Evolutionary conservation across 1,140 invertebrate species (phyloP).

Genomic region (Ooceraea biroi): DNA sequence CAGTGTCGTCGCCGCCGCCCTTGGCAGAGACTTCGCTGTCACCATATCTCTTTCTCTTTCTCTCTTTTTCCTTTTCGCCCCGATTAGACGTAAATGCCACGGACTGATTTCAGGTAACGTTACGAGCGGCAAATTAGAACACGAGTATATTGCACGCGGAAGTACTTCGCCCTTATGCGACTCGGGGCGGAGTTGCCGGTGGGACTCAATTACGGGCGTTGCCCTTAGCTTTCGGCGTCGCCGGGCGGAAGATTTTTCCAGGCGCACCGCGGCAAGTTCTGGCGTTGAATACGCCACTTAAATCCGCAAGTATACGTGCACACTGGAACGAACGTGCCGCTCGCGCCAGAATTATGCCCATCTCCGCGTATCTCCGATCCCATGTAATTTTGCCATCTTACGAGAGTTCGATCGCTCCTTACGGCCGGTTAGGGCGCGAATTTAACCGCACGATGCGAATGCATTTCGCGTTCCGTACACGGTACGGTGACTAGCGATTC

Average conservation of each 20-base stretch:
- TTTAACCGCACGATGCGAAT: not conserved
- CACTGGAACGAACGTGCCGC: not conserved
- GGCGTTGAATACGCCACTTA: constrained; percentile 40
- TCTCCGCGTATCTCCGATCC: constrained; percentile 30
- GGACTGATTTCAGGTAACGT: constrained; percentile 47
- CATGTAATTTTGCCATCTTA: not conserved
- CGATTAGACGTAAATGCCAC: constrained; percentile 44
- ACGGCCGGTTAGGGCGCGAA: too few relatives aligned
- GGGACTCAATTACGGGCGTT: constrained; percentile 56
- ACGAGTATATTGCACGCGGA: constrained; percentile 51
- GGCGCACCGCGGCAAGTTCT: constrained; percentile 36
- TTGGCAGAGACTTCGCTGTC: too few relatives aligned
- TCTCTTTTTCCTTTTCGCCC: constrained; percentile 6
- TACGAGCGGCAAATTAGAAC: constrained; percentile 48
- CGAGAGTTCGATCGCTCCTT: not conserved
- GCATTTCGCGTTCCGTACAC: not conserved
- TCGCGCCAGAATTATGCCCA: constrained; percentile 32
- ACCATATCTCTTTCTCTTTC: not conserved
- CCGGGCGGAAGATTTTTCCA: constrained; percentile 46
- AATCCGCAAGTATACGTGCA: constrained; percentile 16
- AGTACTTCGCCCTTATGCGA: constrained; percentile 28
- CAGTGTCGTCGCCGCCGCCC: not conserved
- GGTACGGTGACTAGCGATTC: not conserved
- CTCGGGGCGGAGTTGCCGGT: not conserved
- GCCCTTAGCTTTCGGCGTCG: constrained; percentile 7